A percentile compares a stretch with the other conserved stretches of the same genome.
phyloP scores from a whole-genome alignment of 2,888 invertebrate genomes.

The Phragmatobia fuliginosa region DNA sequence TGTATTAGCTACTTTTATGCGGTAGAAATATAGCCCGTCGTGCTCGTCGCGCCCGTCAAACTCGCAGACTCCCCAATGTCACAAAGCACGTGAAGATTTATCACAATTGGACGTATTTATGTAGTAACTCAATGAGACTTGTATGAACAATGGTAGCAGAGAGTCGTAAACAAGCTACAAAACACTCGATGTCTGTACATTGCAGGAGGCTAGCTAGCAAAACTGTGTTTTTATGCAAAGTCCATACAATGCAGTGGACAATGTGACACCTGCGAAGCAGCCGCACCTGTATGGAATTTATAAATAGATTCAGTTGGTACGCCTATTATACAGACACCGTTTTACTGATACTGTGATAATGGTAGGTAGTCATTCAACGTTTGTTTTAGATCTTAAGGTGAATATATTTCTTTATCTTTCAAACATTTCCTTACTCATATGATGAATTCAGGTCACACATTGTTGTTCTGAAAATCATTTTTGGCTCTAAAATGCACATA shows the following conservation, averaged over 20 bases:
- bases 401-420: background rate
- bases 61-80: background rate
- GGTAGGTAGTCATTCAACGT: background rate
- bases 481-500: no score
- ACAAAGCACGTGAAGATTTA: background rate
- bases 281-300: conserved; percentile 79
- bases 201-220: conserved; percentile 40
- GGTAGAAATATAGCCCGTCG: background rate
- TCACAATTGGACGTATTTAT: conserved; percentile 21
- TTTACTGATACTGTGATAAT: conserved; percentile 9
- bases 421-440: no score
- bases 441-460: background rate
- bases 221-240: conserved; percentile 77
- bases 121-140: conserved; percentile 41
- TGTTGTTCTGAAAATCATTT: no score
- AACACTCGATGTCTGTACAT: conserved; percentile 39
- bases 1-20: background rate
- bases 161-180: conserved; percentile 45
- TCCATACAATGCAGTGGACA: conserved; percentile 77
- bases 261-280: conserved; percentile 77
- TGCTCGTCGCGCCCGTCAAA: background rate
- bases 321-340: conserved; percentile 54
- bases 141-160: conserved; percentile 36
- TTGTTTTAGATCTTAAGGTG: background rate
- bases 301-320: conserved; percentile 70